A percentile compares a stretch with the other conserved stretches of the same genome.
Evolutionary conservation across 2,113 vertebrate species (phyloP).

Genomic region (Orcinus orca): DNA sequence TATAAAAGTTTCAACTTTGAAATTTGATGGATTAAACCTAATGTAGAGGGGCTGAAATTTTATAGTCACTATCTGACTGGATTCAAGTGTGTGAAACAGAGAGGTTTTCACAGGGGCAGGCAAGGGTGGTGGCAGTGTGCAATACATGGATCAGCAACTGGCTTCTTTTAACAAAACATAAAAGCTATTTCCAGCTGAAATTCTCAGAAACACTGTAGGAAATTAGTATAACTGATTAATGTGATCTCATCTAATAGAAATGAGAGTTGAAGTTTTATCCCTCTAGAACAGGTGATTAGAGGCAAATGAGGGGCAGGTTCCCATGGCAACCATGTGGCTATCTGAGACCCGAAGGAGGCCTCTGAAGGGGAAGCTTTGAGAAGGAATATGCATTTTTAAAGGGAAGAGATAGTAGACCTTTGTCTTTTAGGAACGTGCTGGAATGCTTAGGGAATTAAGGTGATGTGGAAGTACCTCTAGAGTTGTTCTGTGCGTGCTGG

Average conservation of each 20-base stretch:
- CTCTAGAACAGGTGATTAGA: conserved; percentile 69
- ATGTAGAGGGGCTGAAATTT: conserved; percentile 41
- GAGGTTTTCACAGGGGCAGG: not conserved
- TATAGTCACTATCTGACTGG: not conserved
- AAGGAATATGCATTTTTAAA: conserved; percentile 38
- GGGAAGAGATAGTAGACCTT: not conserved
- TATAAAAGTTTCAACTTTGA: conserved; percentile 7
- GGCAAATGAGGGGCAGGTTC: conserved; percentile 66
- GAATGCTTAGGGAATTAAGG: not conserved
- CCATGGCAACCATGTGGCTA: conserved; percentile 66
- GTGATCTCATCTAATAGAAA: conserved; percentile 66
- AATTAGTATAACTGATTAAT: conserved; percentile 70
- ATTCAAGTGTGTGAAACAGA: not conserved
- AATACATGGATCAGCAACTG: conserved; percentile 18
- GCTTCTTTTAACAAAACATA: conserved; percentile 54
- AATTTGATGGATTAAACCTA: conserved; percentile 15
- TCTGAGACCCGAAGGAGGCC: conserved; percentile 53
- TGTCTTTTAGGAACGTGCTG: not conserved
- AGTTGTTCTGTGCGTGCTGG: not conserved
- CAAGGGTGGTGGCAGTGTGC: not conserved
- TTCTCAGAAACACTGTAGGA: conserved; percentile 70
- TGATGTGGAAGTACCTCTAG: not conserved
- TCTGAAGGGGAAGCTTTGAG: conserved; percentile 46
- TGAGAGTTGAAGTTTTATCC: conserved; percentile 66
- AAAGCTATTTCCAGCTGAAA: conserved; percentile 61